Percentiles rank a stretch among this genome's conserved stretches.
These are phyloP conservation scores for Orthosia cruda DNA, from an alignment of 2,888 invertebrate genomes.

Conservation along the genomic window DNA sequence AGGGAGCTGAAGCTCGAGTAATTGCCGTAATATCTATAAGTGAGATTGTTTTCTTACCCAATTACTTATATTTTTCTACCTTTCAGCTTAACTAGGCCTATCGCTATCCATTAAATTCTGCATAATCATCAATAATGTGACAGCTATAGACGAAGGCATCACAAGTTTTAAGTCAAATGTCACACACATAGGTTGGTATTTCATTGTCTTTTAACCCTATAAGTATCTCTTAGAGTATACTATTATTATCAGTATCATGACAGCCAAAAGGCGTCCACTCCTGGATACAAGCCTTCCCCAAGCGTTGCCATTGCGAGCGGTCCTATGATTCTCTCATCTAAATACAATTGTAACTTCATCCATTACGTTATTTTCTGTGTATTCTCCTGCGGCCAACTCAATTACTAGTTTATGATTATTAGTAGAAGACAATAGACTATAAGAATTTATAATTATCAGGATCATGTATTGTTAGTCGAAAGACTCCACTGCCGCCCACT, in stretches of 20 bases:
- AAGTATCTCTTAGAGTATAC: no score
- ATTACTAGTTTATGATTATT: no score
- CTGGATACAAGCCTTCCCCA: not conserved
- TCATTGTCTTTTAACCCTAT: no score
- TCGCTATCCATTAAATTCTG: no score
- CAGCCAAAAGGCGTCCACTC: not conserved
- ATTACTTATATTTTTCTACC: conserved; percentile 22
- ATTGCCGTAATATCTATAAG: conserved; percentile 35
- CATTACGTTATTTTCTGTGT: no score
- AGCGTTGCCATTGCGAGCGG: no score
- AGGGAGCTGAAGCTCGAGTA: conserved; percentile 10
- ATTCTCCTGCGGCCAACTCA: not conserved
- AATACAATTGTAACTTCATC: not conserved
- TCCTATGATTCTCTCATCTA: not conserved
- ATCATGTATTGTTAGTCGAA: not conserved
- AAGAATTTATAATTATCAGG: no score
- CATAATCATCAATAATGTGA: not conserved
- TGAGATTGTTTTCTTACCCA: conserved; percentile 18
- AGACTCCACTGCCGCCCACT: not conserved
- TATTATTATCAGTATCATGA: no score
- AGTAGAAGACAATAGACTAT: not conserved
- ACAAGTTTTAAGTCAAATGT: not conserved
- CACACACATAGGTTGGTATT: not conserved
- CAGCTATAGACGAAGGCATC: not conserved
- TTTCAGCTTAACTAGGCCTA: conserved; percentile 4